phyloP scores from a whole-genome alignment of 2,113 vertebrate genomes.

The Tetraodon nigroviridis region DNA sequence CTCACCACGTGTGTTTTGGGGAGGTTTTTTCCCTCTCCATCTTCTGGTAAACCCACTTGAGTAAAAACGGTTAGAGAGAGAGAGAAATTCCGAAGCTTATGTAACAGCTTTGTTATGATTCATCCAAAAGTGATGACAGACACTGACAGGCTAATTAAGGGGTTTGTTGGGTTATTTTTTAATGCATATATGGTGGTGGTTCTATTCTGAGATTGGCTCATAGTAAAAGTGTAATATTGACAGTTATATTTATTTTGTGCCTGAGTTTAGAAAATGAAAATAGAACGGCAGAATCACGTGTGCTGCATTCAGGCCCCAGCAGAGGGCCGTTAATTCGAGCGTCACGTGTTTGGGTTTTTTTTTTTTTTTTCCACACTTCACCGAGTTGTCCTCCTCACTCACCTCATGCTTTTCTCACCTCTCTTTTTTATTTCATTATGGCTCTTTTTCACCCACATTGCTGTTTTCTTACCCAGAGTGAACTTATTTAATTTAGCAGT shows the following conservation, averaged over 20 bases:
- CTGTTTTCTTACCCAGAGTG: constrained; percentile 4
- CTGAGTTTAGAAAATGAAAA: constrained; percentile 43
- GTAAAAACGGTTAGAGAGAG: constrained; percentile 17
- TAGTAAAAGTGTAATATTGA: constrained; percentile 57
- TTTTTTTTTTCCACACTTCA: constrained; percentile 24
- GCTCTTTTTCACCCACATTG: background rate
- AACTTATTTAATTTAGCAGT: constrained; percentile 30
- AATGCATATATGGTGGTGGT: background rate
- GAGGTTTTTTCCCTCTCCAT: constrained; percentile 3
- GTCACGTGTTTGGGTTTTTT: constrained; percentile 17
- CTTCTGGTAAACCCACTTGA: constrained; percentile 22
- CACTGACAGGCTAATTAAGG: constrained; percentile 56
- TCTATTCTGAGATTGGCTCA: constrained; percentile 47
- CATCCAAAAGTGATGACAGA: constrained; percentile 51
- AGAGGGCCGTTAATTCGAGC: constrained; percentile 32
- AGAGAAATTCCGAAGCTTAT: constrained; percentile 46
- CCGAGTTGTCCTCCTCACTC: constrained; percentile 30
- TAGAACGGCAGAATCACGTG: constrained; percentile 21
- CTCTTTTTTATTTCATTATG: constrained; percentile 26
- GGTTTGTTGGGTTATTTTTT: constrained; percentile 16
- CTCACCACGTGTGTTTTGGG: constrained; percentile 9
- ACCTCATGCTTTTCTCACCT: constrained; percentile 33
- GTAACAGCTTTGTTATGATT: constrained; percentile 47
- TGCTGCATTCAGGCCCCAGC: constrained; percentile 29
- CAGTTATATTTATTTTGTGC: constrained; percentile 48